Conservation (phyloP, 2,113 vertebrate species). For the Colinus virginianus region DNA sequence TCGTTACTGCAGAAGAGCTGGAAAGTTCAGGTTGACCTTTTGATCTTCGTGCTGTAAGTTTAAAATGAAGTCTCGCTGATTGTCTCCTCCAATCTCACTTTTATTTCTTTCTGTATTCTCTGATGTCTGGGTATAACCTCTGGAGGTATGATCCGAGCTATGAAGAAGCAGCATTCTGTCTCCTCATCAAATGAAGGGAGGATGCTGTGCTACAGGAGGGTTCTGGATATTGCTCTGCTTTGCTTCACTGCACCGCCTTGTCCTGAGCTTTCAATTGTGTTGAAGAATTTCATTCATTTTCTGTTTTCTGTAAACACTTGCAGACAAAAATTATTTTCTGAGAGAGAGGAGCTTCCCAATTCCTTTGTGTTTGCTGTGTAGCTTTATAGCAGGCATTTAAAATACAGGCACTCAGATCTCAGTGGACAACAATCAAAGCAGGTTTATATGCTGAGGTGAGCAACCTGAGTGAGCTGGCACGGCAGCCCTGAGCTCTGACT, state of each 20-base stretch:
- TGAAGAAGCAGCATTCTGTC: not conserved
- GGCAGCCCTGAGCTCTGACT: accelerated
- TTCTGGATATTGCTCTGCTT: not conserved
- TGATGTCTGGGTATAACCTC: not conserved
- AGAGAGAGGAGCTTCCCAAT: not conserved
- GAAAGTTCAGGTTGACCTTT: slow-evolving; percentile 29
- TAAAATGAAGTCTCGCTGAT: not conserved
- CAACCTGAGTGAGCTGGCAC: not conserved
- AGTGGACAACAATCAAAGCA: not conserved
- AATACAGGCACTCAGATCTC: not conserved
- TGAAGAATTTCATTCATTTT: not conserved
- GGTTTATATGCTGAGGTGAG: not conserved
- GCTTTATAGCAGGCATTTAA: not conserved
- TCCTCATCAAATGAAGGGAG: not conserved
- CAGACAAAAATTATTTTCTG: not conserved
- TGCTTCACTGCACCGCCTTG: not conserved
- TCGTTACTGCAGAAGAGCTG: not conserved
- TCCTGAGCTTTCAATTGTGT: not conserved
- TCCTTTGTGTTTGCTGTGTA: not conserved
- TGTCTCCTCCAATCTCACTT: not conserved
- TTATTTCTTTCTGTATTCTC: not conserved
- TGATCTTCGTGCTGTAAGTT: not conserved
- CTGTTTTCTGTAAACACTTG: not conserved
- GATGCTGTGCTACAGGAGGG: not conserved
- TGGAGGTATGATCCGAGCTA: not conserved